Percentiles rank a stretch among this genome's conserved stretches.
Conservation (phyloP, 2,113 vertebrate species). For the Salminus brasiliensis region DNA sequence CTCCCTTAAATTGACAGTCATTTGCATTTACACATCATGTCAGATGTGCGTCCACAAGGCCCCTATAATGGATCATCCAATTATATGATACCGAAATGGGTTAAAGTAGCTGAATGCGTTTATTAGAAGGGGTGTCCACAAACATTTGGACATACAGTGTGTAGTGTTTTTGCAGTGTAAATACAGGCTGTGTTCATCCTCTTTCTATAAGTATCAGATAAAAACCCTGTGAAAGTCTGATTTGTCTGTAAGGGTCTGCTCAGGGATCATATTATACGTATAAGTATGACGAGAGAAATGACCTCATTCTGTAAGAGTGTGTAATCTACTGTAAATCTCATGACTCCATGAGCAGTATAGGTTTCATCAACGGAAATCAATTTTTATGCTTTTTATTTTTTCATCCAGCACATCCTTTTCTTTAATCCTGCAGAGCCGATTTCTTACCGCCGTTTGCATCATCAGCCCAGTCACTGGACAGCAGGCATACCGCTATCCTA, state of each 20-base stretch:
- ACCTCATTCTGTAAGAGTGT: neutral
- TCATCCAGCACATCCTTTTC: neutral
- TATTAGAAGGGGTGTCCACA: too few relatives aligned
- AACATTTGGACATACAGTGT: too few relatives aligned
- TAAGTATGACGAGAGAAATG: slow-evolving; percentile 7
- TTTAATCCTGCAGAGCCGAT: neutral
- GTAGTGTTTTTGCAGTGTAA: too few relatives aligned
- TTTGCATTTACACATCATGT: too few relatives aligned
- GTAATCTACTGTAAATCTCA: neutral
- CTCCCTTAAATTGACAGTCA: too few relatives aligned
- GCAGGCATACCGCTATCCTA: too few relatives aligned
- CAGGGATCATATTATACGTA: slow-evolving; percentile 18
- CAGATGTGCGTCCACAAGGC: too few relatives aligned
- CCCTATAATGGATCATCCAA: too few relatives aligned
- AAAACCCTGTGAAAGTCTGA: neutral
- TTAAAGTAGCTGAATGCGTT: too few relatives aligned
- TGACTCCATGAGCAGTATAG: neutral
- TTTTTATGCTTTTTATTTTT: neutral
- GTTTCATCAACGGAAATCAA: neutral
- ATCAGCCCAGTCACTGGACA: neutral
- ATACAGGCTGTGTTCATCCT: neutral
- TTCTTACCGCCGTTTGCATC: neutral
- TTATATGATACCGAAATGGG: too few relatives aligned
- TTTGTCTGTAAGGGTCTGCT: too few relatives aligned
- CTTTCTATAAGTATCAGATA: neutral